A percentile compares a stretch with the other conserved stretches of the same genome.
These are phyloP conservation scores for Hololepta plana DNA, from an alignment of 2,888 invertebrate genomes.

Conservation along the genomic window DNA sequence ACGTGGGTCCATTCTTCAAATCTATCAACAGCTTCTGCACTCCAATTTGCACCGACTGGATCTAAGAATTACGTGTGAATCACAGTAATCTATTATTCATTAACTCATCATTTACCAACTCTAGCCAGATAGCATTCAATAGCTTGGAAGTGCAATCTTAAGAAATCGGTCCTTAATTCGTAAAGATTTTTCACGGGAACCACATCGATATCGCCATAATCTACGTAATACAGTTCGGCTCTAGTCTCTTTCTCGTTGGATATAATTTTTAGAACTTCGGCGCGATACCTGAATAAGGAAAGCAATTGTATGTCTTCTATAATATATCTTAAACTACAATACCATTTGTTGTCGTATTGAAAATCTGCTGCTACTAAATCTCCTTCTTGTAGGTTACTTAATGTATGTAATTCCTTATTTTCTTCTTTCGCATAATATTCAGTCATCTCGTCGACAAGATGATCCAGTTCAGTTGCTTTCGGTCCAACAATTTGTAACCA, in stretches of 20 bases:
- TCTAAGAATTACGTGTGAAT: slow-evolving; percentile 14
- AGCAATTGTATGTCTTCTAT: slow-evolving; percentile 3
- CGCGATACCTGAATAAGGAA: slow-evolving; percentile 22
- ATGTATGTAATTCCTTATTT: slow-evolving; percentile 39
- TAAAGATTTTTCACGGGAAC: slow-evolving; percentile 46
- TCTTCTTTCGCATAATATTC: slow-evolving; percentile 51
- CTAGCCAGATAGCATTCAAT: slow-evolving; percentile 72
- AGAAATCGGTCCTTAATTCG: slow-evolving; percentile 56
- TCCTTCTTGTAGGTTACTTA: slow-evolving; percentile 32
- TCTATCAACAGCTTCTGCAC: slow-evolving; percentile 39
- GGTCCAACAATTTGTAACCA: slow-evolving; percentile 76
- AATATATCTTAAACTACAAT: slow-evolving; percentile 16
- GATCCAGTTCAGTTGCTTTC: slow-evolving; percentile 53
- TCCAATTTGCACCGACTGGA: slow-evolving; percentile 36
- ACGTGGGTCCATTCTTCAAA: slow-evolving; percentile 57
- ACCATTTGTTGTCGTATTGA: slow-evolving; percentile 70
- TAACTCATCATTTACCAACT: slow-evolving; percentile 32
- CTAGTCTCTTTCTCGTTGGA: slow-evolving; percentile 44
- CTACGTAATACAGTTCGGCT: slow-evolving; percentile 63
- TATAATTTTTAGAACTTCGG: slow-evolving; percentile 45
- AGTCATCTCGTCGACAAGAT: slow-evolving; percentile 66
- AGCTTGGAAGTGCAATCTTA: slow-evolving; percentile 61
- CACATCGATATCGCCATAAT: slow-evolving; percentile 72
- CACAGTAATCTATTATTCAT: too few species aligned
- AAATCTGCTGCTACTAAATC: slow-evolving; percentile 76